These are phyloP conservation scores for Beroe ovata DNA, from an alignment of 37 sponge, comb jelly and placozoan genomes.

Conservation along the genomic window DNA sequence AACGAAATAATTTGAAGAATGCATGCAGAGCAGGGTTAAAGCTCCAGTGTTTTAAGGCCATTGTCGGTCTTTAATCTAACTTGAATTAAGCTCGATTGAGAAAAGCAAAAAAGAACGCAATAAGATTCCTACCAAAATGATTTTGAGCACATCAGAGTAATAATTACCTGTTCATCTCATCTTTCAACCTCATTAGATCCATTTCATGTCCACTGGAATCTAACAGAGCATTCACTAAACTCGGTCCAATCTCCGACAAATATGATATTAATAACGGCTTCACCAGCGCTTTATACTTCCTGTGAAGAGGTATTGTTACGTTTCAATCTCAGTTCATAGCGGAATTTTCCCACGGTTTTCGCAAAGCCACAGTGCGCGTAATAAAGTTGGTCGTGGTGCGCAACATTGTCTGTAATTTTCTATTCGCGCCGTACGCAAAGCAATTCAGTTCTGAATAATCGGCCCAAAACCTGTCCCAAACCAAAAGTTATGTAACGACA, in stretches of 20 bases:
- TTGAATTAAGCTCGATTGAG: not conserved
- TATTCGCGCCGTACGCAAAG: not conserved
- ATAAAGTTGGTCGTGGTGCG: not conserved
- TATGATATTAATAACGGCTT: constrained; percentile 18
- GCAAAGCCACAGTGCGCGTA: constrained; percentile 4
- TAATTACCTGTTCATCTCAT: constrained; percentile 50
- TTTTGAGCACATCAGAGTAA: no score
- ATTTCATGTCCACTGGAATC: not conserved
- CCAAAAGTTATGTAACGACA: not conserved
- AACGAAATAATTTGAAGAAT: no score
- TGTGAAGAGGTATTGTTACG: not conserved
- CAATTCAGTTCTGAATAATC: not conserved
- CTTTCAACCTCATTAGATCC: constrained; percentile 9
- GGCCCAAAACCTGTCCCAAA: not conserved
- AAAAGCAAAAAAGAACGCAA: no score
- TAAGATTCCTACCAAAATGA: no score
- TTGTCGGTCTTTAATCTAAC: no score
- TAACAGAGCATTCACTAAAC: not conserved
- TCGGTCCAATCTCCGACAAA: constrained; percentile 23
- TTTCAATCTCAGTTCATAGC: not conserved
- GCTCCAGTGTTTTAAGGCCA: no score
- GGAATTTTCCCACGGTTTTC: not conserved
- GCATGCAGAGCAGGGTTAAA: no score
- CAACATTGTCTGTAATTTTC: not conserved
- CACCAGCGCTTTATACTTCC: constrained; percentile 29